Evolutionary conservation across 2,888 invertebrate species (phyloP), one percentile per base, ranked within the genome.

Genomic region (Epinotia demarniana): DNA sequence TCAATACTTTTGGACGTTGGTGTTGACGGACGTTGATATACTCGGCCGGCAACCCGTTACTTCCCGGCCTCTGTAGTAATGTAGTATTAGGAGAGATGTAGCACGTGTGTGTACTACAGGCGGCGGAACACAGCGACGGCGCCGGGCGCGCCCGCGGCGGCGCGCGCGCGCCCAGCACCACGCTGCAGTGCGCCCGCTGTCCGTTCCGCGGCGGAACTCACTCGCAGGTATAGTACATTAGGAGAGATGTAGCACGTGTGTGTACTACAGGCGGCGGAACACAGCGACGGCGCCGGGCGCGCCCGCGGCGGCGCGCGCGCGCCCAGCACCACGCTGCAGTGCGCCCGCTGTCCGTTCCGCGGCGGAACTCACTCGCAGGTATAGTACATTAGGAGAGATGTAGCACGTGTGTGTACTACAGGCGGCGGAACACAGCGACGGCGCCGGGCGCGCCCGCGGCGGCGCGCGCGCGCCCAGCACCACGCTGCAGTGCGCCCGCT

Each of bases 151-250:
- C 78, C 61, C 78, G 79, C n/a, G 79, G 80, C 16, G 73, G 76
- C 73, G 64, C 5, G 79, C 0, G 71, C 12, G 73, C 77, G 1
- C 55, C 83, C 2, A 23, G 79, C 16, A 81, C 82, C 57, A 79
- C 84, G 3, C 79, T 92, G 61, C 92, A 92, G 82, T 93, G 93
- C 72, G 90, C 92, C 6, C 79, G 89, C 0, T 93, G 93, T 67
- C 91, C 92, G 0, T 92, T 80, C 86, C 75, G 89, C 0, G 92
- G 83, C 0, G 63, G 80, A 78, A 82, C 87, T 0, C 91, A 90
- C 77, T 69, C 84, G 2, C 91, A 91, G 90, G 92, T 92, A 23
- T 23, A 23, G 23, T 1, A 23, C 23, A 23, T 23, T 23, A 2
- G n/a, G n/a, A n/a, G n/a, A n/a, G n/a, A n/a, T n/a, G n/a, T n/a